Percentiles rank a stretch among this genome's conserved stretches.
Evolutionary conservation across 2,797 vertebrate genomes (phyloP).

Genomic region (Neoniphon sammara): DNA sequence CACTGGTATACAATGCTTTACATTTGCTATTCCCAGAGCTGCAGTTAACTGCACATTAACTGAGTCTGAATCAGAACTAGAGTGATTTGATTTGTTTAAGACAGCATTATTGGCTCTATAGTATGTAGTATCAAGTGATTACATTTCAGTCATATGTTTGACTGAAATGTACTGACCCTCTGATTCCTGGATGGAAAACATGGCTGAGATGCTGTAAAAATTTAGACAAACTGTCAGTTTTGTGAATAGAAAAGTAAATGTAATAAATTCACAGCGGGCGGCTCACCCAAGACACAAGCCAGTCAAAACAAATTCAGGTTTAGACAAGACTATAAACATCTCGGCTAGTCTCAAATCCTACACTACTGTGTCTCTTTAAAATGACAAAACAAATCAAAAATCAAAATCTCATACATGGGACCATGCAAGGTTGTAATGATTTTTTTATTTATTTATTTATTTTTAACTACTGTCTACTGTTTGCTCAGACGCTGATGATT

Average conservation of each 20-base stretch:
- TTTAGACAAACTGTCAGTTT: neutral
- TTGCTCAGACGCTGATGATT: constrained; percentile 39
- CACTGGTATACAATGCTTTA: neutral
- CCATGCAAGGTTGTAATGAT: constrained; percentile 34
- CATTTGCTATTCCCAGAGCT: neutral
- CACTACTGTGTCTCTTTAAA: constrained; percentile 19
- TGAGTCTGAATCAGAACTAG: neutral
- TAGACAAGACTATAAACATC: neutral
- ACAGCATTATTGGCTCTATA: neutral
- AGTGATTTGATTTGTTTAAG: neutral
- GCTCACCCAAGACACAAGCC: neutral
- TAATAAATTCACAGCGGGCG: neutral
- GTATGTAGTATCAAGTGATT: neutral
- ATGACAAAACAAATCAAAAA: constrained; percentile 13
- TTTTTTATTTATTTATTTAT: constrained; percentile 39
- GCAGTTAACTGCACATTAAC: neutral
- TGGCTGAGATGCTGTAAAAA: neutral
- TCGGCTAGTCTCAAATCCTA: constrained; percentile 3
- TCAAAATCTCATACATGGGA: constrained; percentile 18
- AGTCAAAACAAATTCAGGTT: neutral
- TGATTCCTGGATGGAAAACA: neutral
- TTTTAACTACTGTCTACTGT: constrained; percentile 33
- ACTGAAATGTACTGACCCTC: neutral
- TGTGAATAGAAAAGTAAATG: neutral
- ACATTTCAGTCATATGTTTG: neutral